Base-by-base conservation (phyloP, 2,797 vertebrate species). In the Rhabdomys pumilio region DNA sequence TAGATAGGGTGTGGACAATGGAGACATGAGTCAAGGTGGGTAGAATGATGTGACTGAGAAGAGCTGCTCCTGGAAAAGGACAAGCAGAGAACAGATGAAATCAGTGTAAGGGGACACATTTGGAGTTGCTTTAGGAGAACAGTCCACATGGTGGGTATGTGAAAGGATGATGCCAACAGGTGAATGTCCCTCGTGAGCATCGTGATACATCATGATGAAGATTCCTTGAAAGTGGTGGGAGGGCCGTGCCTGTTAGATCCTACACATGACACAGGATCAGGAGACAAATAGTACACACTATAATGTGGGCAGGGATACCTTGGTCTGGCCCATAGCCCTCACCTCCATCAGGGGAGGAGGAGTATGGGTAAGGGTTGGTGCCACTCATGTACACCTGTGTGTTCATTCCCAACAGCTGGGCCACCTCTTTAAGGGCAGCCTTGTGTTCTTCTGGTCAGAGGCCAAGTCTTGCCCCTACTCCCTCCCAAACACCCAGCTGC, bases 391-490 rank as follows among this genome's bases (percentile, higher is more conserved):
- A 93, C 96, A 96, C 84, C 94, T 94, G 84, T 96, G 90, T 61
- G 82, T 91, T 95, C 38, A 85, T 90, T 93, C 77, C 19, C 9
- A 92, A 92, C 88, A 96, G 92, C 96, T 94, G 95, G 96, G 81
- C 91, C 85, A 89, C 73, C 63, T 81, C 90, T 85, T 96, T 92
- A 94, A 97, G 94, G 79, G 85, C 50, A 94, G 94, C 93, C 94
- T 97, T 93, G 92, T 96, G 82, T 95, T 95, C 79, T 76, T 93
- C 93, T 97, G 94, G 89, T 94, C 91, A 95, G 86, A 95, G 72
- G 93, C 94, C 96, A 97, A 79, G 89, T 76, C 90, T 94, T 93
- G 61, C 77, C 82, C 61, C 86, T 69, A 79, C 59, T 76, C 86
- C 50, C 57, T 86, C 81, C 90, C 92, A 87, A 92, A 90, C 55